These are phyloP conservation scores for Pithys albifrons DNA, from an alignment of 2,113 vertebrate genomes.

Conservation along the genomic window DNA sequence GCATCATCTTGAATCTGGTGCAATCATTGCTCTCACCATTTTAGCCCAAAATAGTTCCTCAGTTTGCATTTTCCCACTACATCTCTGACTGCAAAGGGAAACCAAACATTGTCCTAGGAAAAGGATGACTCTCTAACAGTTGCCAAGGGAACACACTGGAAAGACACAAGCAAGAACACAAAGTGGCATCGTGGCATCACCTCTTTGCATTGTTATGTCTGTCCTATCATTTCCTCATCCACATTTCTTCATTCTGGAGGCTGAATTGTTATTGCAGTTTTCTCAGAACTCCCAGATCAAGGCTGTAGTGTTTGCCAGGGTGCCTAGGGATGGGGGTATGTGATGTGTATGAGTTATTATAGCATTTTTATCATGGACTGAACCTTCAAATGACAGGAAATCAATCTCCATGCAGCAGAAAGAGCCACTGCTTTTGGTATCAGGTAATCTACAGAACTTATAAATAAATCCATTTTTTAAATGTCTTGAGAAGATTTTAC, in stretches of 20 bases:
- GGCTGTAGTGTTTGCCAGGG: background rate
- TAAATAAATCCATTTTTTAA: background rate
- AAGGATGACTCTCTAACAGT: background rate
- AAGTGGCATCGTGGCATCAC: background rate
- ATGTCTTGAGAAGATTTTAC: background rate
- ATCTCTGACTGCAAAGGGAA: background rate
- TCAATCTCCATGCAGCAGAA: background rate
- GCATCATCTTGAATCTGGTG: background rate
- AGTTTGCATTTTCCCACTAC: background rate
- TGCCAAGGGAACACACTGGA: background rate
- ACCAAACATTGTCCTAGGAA: background rate
- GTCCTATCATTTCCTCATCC: background rate
- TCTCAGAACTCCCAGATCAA: background rate
- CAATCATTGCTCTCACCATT: background rate
- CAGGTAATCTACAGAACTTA: background rate
- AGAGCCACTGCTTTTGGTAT: background rate
- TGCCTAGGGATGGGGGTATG: background rate
- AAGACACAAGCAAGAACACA: background rate
- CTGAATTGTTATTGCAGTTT: background rate
- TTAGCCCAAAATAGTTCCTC: background rate
- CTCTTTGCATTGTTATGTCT: background rate
- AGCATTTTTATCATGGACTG: background rate
- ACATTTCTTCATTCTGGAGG: background rate
- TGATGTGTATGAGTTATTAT: background rate
- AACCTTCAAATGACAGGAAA: background rate